Base-by-base conservation (phyloP, 2,797 vertebrate genomes). In the Stomatorhinus walkeri region DNA sequence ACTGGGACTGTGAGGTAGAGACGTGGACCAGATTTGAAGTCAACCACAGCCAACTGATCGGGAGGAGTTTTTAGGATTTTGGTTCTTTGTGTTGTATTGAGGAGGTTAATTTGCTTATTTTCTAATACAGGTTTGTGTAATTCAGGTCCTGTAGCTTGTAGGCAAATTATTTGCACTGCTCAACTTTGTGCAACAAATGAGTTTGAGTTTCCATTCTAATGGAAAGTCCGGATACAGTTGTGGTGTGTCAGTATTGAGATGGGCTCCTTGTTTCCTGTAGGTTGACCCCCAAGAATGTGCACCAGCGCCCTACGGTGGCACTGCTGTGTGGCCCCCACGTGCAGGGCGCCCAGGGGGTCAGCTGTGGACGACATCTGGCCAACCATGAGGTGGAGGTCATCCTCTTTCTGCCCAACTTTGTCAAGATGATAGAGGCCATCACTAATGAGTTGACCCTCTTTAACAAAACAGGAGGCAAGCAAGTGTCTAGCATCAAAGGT, bases 281-380 rank as follows among this genome's bases (percentile, higher is more conserved):
- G 92, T 94, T 99, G 90, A 99, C 98, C 83, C 98, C 98, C 0
- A 99, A 99, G 92, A 99, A 99, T 22, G 95, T 99, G 88, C 98
- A 99, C 91, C 98, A 99, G 94, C 95, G 97, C 68, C 98, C 98
- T 40, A 98, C 97, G 0, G 98, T 99, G n/a, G 98, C 98, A 1
- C 92, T 99, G 89, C 93, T 99, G 0, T 99, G 98, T 6, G 98
- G 98, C 9, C 98, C 98, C 8, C 98, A 99, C 0, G 96, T 99
- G 87, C 98, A 99, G 92, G 98, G 98, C 9, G 97, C 98, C n/a
- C 98, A 99, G 93, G 98, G 98, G 19, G 98, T 99, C 94, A 99
- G 98, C 93, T 99, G 98, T 0, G 98, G 98, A 0, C 96, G 98
- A 28, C 98, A 99, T 92, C 95, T 99, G 90, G 97, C 98, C 93